Base-by-base conservation (phyloP, 2,113 vertebrate genomes). In the Chrysemys picta region DNA sequence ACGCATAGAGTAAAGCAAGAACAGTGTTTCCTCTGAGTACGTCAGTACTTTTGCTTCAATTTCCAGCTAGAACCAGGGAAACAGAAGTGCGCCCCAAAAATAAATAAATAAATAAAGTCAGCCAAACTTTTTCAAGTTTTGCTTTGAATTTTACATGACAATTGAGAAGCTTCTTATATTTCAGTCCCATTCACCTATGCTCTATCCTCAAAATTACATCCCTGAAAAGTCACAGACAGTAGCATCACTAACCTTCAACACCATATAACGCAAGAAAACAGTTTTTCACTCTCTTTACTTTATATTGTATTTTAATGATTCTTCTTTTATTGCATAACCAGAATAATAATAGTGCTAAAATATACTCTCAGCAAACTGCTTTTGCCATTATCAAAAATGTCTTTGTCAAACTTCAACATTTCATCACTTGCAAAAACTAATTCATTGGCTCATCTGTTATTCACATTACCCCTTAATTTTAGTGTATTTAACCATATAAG, bases 361-460 rank as follows among this genome's bases (percentile, higher is more conserved):
- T 85, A 82, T 54, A 47, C 3, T 5, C 12, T 47, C 38, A 79
- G 50, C 50, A 24, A 72, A 62, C 78, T 90, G 62, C 45, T 90
- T 94, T 95, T 90, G 49, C 82, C 91, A 31, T 91, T 38, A 92
- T 42, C 35, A 93, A 89, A 72, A 69, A 80, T 27, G 6, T 14
- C 82, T 45, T 56, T 84, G 21, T 42, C 35, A 80, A 53, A 45
- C 52, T 91, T 92, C 54, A 25, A 82, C 5, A 14, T 24, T 84
- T 47, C 24, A 6, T 85, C 93, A 85, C 35, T 82, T 91, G 82
- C 3, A 25, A 85, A 96, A 96, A 21, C 31, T 84, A 14, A n/a
- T 69, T 93, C 85, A 21, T 25, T 31, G 6, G 2, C 2, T 81
- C 5, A 4, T 2, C 2, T 95, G 83, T 52, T 54, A 38, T 57